A percentile compares a stretch with the other conserved stretches of the same genome.
Conservation (phyloP, 2,888 invertebrate species). For the Eupithecia inturbata region DNA sequence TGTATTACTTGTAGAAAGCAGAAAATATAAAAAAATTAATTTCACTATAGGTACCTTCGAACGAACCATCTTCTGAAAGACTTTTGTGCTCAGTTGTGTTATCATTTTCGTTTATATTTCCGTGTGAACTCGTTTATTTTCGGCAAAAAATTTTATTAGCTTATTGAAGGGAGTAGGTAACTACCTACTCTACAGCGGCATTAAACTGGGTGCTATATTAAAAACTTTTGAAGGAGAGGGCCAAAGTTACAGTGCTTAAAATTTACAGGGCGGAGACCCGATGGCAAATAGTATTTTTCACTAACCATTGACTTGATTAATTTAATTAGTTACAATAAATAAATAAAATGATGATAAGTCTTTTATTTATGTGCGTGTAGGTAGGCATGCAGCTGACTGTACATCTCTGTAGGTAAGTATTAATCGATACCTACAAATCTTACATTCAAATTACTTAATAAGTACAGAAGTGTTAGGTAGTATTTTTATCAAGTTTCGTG, state of each 20-base stretch:
- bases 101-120: conserved; percentile 9
- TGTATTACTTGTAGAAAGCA: too few relatives aligned
- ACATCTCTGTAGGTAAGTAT: too few relatives aligned
- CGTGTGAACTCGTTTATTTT: conserved; percentile 25
- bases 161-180: conserved; percentile 13
- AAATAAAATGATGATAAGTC: too few relatives aligned
- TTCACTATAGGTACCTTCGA: too few relatives aligned
- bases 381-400: too few relatives aligned
- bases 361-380: too few relatives aligned
- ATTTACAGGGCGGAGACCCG: background rate
- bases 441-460: too few relatives aligned
- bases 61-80: background rate
- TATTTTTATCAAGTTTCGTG: too few relatives aligned
- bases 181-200: background rate
- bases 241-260: background rate
- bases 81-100: conserved; percentile 13
- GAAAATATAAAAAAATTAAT: too few relatives aligned
- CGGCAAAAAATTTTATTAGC: conserved; percentile 22
- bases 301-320: background rate
- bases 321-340: too few relatives aligned
- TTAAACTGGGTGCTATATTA: background rate
- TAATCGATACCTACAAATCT: too few relatives aligned
- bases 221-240: background rate
- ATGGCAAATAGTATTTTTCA: background rate
- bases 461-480: too few relatives aligned